Evolutionary conservation across 2,888 invertebrate species (phyloP).

Genomic region (Eremobia ochroleuca): DNA sequence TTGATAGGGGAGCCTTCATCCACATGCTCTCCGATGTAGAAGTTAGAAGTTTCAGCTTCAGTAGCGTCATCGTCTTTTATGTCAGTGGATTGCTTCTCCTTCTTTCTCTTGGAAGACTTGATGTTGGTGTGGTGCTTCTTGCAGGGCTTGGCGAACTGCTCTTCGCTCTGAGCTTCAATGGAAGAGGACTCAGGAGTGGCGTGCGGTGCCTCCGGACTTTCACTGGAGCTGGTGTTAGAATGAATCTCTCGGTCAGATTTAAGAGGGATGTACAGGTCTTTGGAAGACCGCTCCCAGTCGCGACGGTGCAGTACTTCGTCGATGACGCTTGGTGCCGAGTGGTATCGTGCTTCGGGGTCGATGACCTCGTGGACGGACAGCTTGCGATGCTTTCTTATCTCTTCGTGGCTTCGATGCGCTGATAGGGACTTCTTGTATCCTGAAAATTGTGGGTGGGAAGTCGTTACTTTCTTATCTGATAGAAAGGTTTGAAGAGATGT

Average conservation of each 20-base stretch:
- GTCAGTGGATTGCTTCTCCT: slow-evolving; percentile 77
- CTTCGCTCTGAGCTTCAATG: slow-evolving; percentile 71
- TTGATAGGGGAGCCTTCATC: slow-evolving; percentile 59
- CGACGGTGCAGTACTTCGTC: slow-evolving; percentile 85
- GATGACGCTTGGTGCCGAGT: slow-evolving; percentile 87
- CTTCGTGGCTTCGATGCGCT: slow-evolving; percentile 86
- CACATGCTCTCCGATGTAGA: slow-evolving; percentile 82
- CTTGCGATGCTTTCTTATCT: slow-evolving; percentile 79
- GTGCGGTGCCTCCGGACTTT: slow-evolving; percentile 70
- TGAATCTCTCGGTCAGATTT: slow-evolving; percentile 63
- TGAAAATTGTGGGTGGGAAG: slow-evolving; percentile 47
- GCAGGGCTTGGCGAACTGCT: slow-evolving; percentile 73
- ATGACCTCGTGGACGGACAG: slow-evolving; percentile 73
- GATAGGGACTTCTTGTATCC: slow-evolving; percentile 80
- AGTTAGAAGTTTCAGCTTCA: slow-evolving; percentile 77
- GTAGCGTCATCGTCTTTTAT: slow-evolving; percentile 84
- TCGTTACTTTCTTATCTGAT: neutral
- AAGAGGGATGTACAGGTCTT: slow-evolving; percentile 84
- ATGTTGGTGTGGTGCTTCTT: slow-evolving; percentile 87
- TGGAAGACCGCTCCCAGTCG: slow-evolving; percentile 86
- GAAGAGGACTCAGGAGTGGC: slow-evolving; percentile 75
- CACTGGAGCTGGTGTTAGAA: slow-evolving; percentile 66
- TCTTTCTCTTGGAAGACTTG: slow-evolving; percentile 81
- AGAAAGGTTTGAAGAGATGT: too few relatives aligned
- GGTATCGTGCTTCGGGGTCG: slow-evolving; percentile 79